Evolutionary conservation across 2,113 vertebrate genomes (phyloP).

Genomic region (Probosciger aterrimus): DNA sequence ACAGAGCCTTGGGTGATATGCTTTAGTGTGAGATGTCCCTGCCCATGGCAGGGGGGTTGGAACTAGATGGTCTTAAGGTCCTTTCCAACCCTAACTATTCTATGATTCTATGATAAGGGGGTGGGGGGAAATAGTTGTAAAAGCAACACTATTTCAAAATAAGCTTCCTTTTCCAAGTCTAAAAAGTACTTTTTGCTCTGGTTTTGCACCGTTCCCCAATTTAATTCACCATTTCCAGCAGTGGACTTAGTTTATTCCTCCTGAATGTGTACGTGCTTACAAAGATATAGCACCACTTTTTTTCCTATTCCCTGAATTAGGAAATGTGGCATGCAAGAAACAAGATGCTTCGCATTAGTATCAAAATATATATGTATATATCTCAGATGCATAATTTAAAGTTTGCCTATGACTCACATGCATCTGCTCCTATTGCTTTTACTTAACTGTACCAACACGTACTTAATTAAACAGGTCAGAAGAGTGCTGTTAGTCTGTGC

Average conservation of each 20-base stretch:
- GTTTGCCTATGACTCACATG: background rate
- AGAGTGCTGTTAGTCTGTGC: background rate
- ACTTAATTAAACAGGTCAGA: background rate
- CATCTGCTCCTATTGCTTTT: background rate
- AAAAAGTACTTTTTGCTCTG: background rate
- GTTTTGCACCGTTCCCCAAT: background rate
- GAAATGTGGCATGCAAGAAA: background rate
- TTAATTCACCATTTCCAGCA: background rate
- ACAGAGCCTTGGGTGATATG: too few relatives aligned
- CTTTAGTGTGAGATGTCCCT: too few relatives aligned
- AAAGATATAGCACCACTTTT: background rate
- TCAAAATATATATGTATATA: background rate
- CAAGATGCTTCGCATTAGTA: background rate
- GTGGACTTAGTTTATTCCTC: background rate
- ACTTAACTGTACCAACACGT: background rate
- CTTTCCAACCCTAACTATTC: too few relatives aligned
- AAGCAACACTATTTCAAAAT: background rate
- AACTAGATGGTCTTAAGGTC: too few relatives aligned
- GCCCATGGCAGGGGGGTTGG: too few relatives aligned
- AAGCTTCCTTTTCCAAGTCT: background rate
- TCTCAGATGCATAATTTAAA: background rate
- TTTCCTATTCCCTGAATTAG: background rate
- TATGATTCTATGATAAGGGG: too few relatives aligned
- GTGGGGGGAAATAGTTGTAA: background rate
- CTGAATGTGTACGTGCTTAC: background rate